Evolutionary conservation across 2,888 invertebrate species (phyloP).

Genomic region (Drosophila neoperkinsi): DNA sequence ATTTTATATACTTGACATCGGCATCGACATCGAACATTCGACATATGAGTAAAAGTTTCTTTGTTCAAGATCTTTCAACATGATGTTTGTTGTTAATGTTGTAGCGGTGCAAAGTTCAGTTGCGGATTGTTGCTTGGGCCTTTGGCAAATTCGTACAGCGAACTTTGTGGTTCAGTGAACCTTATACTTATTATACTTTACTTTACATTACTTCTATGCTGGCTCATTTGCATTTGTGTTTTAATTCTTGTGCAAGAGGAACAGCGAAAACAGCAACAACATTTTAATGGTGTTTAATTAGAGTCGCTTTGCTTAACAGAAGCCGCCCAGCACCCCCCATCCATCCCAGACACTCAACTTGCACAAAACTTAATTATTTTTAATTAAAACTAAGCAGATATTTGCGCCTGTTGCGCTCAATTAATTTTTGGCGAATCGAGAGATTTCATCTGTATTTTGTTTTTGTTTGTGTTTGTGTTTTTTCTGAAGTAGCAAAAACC

Average conservation of each 20-base stretch:
- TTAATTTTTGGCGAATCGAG: constrained; percentile 50
- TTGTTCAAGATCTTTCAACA: constrained; percentile 33
- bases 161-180: constrained; percentile 66
- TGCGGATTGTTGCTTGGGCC: constrained; percentile 17
- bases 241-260: constrained; percentile 29
- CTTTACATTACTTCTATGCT: constrained; percentile 52
- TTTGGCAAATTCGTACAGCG: constrained; percentile 53
- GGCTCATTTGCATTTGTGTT: constrained; percentile 69
- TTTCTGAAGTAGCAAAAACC: constrained; percentile 28
- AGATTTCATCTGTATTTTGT: constrained; percentile 20
- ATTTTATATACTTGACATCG: constrained; percentile 17
- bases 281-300: constrained; percentile 77
- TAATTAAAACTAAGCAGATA: constrained; percentile 71
- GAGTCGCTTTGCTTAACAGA: constrained; percentile 54
- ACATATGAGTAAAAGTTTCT: constrained; percentile 8
- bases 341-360: constrained; percentile 5
- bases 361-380: constrained; percentile 70
- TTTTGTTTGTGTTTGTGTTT: not conserved
- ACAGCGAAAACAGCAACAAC: constrained; percentile 20
- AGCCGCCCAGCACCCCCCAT: not conserved
- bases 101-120: constrained; percentile 55
- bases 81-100: constrained; percentile 23
- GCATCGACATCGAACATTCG: constrained; percentile 1
- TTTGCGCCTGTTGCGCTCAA: constrained; percentile 55
- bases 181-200: constrained; percentile 32